phyloP scores from a whole-genome alignment of 2,797 vertebrate species.

The Darevskia mixta region DNA sequence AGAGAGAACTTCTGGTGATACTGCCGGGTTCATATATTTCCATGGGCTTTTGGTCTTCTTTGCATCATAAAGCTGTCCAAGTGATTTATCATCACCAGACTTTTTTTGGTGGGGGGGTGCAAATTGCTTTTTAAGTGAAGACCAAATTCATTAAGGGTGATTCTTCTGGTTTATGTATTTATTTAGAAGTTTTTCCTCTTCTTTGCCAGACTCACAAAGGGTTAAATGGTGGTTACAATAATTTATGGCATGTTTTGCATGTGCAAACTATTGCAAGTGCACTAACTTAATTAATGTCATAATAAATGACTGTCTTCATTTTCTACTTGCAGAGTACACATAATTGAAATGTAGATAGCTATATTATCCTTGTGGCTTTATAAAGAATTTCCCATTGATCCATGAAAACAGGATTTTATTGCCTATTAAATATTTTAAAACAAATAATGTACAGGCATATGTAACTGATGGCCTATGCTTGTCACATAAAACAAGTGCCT shows the following conservation, averaged over 20 bases:
- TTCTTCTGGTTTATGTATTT: not conserved
- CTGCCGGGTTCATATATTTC: too few relatives aligned
- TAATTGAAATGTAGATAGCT: conserved; percentile 15
- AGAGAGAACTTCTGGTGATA: too few relatives aligned
- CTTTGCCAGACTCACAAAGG: not conserved
- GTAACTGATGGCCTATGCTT: not conserved
- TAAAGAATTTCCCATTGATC: not conserved
- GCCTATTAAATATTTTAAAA: conserved; percentile 31
- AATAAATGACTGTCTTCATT: conserved; percentile 19
- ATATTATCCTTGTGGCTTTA: not conserved
- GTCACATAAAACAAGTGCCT: conserved; percentile 3
- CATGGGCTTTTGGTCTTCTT: too few relatives aligned
- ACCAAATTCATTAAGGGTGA: not conserved
- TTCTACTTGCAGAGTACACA: conserved; percentile 14
- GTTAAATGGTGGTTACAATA: not conserved
- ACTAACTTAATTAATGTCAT: not conserved
- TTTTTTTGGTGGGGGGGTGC: too few relatives aligned
- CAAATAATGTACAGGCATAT: not conserved
- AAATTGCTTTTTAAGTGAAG: not conserved
- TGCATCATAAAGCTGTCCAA: not conserved
- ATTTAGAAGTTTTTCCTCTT: not conserved
- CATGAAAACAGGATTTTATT: not conserved
- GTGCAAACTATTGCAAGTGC: not conserved
- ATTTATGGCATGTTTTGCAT: not conserved
- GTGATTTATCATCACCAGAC: not conserved